Evolutionary conservation across 2,797 vertebrate genomes (phyloP), one percentile per base, ranked within the genome.

Genomic region (Poeciliopsis infans): DNA sequence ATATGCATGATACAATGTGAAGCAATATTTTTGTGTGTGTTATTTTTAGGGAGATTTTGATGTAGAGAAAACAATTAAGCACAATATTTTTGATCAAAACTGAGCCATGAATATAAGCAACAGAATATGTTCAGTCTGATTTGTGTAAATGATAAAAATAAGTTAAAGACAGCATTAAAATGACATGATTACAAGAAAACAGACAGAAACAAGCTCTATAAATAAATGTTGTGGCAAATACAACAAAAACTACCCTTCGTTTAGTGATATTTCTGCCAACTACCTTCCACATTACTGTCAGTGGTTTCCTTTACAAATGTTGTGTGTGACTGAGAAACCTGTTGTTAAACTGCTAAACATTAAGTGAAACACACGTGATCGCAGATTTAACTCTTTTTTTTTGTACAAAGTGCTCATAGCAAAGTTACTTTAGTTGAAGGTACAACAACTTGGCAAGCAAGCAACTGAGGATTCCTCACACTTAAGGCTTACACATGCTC

Each of bases 281-380:
- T 45, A 88, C 91, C 79, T 80, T 93, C 88, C 87, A 85, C 90
- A 90, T 82, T 85, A 91, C 89, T 95, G 94, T 93, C 94, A 95
- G 73, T 92, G 93, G 95, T 95, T 95, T 96, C 95, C 94, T 88
- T 93, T 87, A 95, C 91, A 94, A 87, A 86, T 94, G 91, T 91
- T 94, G 94, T 92, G 89, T 85, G 88, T 76, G 85, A 84, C 88
- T 79, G 81, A 89, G 70, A 85, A 82, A 85, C 61, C 86, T 78
- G 55, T 78, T 81, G 78, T 82, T 79, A 80, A 87, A 71, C 89
- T 81, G 85, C 83, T 28, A 76, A 79, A 84, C 84, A 82, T 77
- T 83, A 76, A 85, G 51, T 88, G 49, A 81, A 41, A 68, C 86
- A 93, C 84, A 85, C 73, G 84, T 77, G 71, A 83, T 49, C 77